A percentile compares a stretch with the other conserved stretches of the same genome.
phyloP scores from a whole-genome alignment of 2,888 invertebrate genomes.

The Nowickia ferox region DNA sequence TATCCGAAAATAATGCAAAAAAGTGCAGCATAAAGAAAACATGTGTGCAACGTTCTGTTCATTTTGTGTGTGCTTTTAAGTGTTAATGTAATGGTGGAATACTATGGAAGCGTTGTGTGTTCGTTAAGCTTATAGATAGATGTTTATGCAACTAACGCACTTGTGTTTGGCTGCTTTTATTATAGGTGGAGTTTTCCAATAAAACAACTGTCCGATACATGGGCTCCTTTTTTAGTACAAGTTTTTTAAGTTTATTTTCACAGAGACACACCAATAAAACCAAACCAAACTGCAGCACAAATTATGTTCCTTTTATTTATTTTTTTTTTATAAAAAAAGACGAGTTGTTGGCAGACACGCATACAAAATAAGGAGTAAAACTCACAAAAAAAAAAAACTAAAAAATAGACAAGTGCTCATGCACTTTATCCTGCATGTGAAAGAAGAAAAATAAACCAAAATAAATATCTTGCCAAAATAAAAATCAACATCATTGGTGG shows the following conservation, averaged over 20 bases:
- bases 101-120: background rate
- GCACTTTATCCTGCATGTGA: constrained; percentile 41
- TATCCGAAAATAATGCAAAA: background rate
- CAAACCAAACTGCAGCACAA: constrained; percentile 52
- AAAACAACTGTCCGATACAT: constrained; percentile 64
- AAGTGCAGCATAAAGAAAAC: constrained; percentile 17
- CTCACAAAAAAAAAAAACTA: constrained; percentile 22
- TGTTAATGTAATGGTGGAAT: constrained; percentile 9
- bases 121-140: constrained; percentile 64
- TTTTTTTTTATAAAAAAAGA: constrained; percentile 42
- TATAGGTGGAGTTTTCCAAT: constrained; percentile 71
- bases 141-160: constrained; percentile 70
- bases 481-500: constrained; percentile 66
- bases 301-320: constrained; percentile 20
- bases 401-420: constrained; percentile 22
- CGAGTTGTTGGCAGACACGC: constrained; percentile 48
- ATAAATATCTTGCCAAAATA: constrained; percentile 54
- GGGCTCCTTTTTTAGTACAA: constrained; percentile 29
- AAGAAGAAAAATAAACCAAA: constrained; percentile 47
- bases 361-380: constrained; percentile 61
- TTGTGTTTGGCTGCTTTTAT: constrained; percentile 65
- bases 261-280: constrained; percentile 67
- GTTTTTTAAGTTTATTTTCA: constrained; percentile 57
- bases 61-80: constrained; percentile 9
- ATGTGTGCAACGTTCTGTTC: background rate